phyloP scores from a whole-genome alignment of 2,888 invertebrate genomes.

The Aricia artaxerxes region DNA sequence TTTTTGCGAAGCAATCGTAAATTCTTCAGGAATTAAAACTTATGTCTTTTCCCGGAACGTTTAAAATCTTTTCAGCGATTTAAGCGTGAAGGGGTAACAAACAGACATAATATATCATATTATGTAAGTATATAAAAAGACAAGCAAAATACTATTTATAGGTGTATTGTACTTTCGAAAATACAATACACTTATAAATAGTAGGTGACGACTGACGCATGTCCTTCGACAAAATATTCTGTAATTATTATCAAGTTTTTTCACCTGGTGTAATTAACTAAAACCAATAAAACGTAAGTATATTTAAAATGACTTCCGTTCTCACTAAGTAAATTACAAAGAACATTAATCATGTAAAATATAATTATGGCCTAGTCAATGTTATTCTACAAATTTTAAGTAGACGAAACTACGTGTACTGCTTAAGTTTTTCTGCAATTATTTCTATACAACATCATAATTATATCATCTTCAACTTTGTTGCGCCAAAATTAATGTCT shows the following conservation, averaged over 20 bases:
- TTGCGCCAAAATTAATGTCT: too few relatives aligned
- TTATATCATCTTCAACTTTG: too few relatives aligned
- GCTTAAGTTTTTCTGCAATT: background rate
- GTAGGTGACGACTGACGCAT: background rate
- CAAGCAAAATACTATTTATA: too few relatives aligned
- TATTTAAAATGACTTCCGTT: slow-evolving; percentile 28
- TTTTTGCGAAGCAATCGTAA: too few relatives aligned
- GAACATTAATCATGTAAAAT: slow-evolving; percentile 3
- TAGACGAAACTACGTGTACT: background rate
- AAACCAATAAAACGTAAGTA: slow-evolving; percentile 30
- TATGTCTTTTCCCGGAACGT: too few relatives aligned
- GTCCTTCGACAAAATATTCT: background rate
- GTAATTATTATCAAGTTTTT: background rate
- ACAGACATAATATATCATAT: too few relatives aligned
- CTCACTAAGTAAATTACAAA: background rate
- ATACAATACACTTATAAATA: background rate
- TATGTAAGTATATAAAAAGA: too few relatives aligned
- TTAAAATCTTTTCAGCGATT: too few relatives aligned
- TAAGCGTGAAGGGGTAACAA: too few relatives aligned
- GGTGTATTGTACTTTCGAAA: background rate
- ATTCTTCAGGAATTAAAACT: too few relatives aligned
- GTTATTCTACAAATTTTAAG: slow-evolving; percentile 40
- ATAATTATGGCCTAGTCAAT: slow-evolving; percentile 51
- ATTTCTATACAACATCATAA: too few relatives aligned
- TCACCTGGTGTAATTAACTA: slow-evolving; percentile 12